Evolutionary conservation across 92 coral and sea anemone genomes (phyloP).

Genomic region (Siderastrea siderea): DNA sequence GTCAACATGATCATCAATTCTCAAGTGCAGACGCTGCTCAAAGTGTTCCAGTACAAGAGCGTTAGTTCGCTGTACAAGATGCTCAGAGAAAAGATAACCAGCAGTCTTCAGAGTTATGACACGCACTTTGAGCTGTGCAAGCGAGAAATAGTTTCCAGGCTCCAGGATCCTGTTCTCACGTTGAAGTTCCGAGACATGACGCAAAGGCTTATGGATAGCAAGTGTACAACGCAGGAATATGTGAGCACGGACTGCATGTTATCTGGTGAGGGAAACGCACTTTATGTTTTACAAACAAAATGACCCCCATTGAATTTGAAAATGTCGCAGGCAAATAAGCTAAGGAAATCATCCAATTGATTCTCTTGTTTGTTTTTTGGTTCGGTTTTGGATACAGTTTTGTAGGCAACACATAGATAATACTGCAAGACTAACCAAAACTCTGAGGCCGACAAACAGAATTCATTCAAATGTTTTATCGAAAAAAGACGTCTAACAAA

Average conservation of each 20-base stretch:
- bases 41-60: constrained; percentile 96
- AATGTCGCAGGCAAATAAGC: not conserved
- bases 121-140: constrained; percentile 94
- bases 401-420: too few species aligned
- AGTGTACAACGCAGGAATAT: constrained; percentile 88
- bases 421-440: too few species aligned
- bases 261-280: constrained; percentile 71
- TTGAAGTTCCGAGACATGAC: constrained; percentile 89
- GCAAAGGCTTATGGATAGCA: constrained; percentile 78
- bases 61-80: constrained; percentile 98
- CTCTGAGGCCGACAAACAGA: too few species aligned
- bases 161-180: constrained; percentile 89
- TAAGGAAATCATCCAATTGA: not conserved
- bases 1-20: constrained; percentile 97
- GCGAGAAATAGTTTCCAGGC: constrained; percentile 88
- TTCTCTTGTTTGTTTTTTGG: too few species aligned
- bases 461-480: too few species aligned
- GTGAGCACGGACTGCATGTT: constrained; percentile 92
- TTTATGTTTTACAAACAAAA: not conserved
- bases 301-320: not conserved
- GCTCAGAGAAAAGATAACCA: constrained; percentile 94
- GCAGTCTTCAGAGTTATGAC: constrained; percentile 86
- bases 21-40: constrained; percentile 92
- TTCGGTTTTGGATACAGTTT: too few species aligned
- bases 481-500: too few species aligned